These are phyloP conservation scores for Megaceryle maxima DNA, from an alignment of 2,113 vertebrate species.

Conservation along the genomic window DNA sequence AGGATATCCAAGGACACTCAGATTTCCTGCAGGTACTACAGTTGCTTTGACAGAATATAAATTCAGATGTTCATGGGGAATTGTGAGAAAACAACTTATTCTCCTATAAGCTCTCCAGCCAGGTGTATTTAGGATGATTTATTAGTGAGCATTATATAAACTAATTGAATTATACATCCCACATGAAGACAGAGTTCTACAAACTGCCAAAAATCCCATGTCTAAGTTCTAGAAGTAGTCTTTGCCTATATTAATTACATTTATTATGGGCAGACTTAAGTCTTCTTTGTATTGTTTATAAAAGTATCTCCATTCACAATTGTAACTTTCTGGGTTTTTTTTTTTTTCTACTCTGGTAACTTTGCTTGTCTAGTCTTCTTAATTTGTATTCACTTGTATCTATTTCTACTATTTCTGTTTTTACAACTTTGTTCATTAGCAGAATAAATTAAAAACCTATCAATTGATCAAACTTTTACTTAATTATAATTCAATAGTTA, in stretches of 20 bases:
- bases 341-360: slow-evolving; percentile 11
- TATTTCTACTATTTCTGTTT: not conserved
- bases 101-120: not conserved
- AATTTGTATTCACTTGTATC: not conserved
- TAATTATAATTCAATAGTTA: not conserved
- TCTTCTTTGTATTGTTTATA: not conserved
- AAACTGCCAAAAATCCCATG: slow-evolving; percentile 66
- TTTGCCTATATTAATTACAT: slow-evolving; percentile 61
- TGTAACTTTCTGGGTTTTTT: not conserved
- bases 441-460: not conserved
- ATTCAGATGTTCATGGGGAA: slow-evolving; percentile 46
- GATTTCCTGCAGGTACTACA: slow-evolving; percentile 8
- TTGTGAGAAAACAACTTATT: slow-evolving; percentile 34
- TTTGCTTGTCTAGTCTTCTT: not conserved
- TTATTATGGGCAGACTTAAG: slow-evolving; percentile 36
- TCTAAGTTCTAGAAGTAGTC: slow-evolving; percentile 57
- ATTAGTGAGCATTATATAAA: slow-evolving; percentile 70
- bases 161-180: slow-evolving; percentile 77
- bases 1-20: slow-evolving; percentile 29
- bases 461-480: not conserved
- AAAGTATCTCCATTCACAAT: slow-evolving; percentile 14
- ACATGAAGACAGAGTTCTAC: slow-evolving; percentile 46
- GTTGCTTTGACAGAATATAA: slow-evolving; percentile 55
- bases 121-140: slow-evolving; percentile 60
- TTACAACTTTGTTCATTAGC: not conserved